A percentile compares a stretch with the other conserved stretches of the same genome.
Evolutionary conservation across 2,888 invertebrate genomes (phyloP).

Genomic region (Lasioglossum villosulum): DNA sequence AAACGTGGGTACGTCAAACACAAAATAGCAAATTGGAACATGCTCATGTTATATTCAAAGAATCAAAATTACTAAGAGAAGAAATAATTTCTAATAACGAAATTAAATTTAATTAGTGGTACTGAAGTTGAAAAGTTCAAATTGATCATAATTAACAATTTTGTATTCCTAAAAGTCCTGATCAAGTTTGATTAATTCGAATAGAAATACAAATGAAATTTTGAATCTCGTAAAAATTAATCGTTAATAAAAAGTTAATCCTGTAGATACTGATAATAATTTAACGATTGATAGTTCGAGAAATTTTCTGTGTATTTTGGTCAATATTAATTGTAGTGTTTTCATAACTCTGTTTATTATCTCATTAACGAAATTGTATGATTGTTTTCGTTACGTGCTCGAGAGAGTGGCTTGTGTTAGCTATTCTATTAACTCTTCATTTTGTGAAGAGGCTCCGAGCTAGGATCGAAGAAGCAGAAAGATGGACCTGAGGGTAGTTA

Average conservation of each 20-base stretch:
- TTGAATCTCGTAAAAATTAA: not conserved
- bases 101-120: not conserved
- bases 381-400: not conserved
- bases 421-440: not conserved
- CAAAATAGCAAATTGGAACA: not conserved
- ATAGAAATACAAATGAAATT: not conserved
- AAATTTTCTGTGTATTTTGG: not conserved
- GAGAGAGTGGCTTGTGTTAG: slow-evolving; percentile 5
- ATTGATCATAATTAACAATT: not conserved
- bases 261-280: not conserved
- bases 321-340: not conserved
- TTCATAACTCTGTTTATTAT: not conserved
- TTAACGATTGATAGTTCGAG: not conserved
- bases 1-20: not conserved
- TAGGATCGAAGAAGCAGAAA: slow-evolving; percentile 63
- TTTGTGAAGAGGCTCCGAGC: slow-evolving; percentile 42
- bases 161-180: not conserved
- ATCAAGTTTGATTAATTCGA: not conserved
- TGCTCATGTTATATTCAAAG: not conserved
- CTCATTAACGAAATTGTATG: not conserved
- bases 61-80: not conserved
- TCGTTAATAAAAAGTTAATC: no score
- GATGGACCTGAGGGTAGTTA: slow-evolving; percentile 69
- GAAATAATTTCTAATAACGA: no score
- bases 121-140: not conserved